These are phyloP conservation scores for Trissonchulus sp. DNA, from an alignment of 2,888 invertebrate species.

Conservation along the genomic window DNA sequence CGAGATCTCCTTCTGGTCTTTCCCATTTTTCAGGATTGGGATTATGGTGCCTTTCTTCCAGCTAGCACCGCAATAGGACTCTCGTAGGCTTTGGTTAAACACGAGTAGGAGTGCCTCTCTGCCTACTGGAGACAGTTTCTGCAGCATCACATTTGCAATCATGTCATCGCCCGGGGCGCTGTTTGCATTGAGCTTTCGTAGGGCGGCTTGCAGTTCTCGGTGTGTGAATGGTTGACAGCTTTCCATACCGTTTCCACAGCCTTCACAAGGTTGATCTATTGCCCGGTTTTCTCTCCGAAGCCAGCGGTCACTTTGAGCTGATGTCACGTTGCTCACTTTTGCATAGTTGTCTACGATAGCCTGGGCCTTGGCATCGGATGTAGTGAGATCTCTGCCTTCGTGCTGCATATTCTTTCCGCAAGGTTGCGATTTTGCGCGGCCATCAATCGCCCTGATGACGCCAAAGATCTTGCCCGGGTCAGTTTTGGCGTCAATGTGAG, in stretches of 20 bases:
- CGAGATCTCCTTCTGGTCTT: background rate
- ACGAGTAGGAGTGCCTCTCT: background rate
- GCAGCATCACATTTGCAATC: background rate
- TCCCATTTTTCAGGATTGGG: background rate
- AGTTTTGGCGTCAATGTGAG: background rate
- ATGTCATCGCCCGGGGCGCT: background rate
- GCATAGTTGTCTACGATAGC: background rate
- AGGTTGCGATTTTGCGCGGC: background rate
- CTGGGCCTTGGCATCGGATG: background rate
- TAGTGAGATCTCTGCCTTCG: background rate
- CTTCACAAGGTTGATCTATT: background rate
- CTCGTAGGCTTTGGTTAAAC: background rate
- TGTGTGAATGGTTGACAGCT: background rate
- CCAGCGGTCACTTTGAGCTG: background rate
- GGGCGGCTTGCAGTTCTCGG: background rate
- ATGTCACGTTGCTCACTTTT: background rate
- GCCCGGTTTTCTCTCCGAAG: background rate
- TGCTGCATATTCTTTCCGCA: background rate
- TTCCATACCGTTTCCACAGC: background rate
- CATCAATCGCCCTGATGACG: background rate
- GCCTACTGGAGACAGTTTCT: background rate
- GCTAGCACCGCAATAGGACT: background rate
- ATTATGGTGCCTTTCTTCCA: slow-evolving; percentile 1
- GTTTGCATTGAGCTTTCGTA: background rate
- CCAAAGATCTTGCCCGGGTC: background rate